phyloP scores from a whole-genome alignment of 2,888 invertebrate genomes.

The Aleiodes alternator region DNA sequence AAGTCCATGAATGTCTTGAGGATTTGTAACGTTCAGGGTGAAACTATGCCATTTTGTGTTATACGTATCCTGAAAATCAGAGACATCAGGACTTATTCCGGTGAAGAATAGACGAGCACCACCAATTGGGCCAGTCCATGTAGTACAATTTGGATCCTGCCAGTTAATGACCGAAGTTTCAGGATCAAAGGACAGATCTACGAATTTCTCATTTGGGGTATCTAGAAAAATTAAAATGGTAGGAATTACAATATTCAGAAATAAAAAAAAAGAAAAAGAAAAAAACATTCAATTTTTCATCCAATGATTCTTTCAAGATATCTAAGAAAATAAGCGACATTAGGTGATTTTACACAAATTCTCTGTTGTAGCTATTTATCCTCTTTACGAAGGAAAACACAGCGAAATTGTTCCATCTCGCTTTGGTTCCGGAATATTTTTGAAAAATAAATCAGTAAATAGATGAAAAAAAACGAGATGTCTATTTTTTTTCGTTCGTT shows the following conservation, averaged over 20 bases:
- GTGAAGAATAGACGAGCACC: conserved; percentile 49
- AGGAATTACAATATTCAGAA: neutral
- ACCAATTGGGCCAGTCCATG: conserved; percentile 56
- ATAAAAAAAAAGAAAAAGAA: neutral
- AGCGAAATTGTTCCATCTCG: too few relatives aligned
- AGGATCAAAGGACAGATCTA: conserved; percentile 44
- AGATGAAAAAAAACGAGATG: too few relatives aligned
- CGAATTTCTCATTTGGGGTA: conserved; percentile 55
- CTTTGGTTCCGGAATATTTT: too few relatives aligned
- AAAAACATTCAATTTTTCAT: too few relatives aligned
- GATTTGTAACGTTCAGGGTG: conserved; percentile 24
- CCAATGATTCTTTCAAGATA: too few relatives aligned
- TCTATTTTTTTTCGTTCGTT: too few relatives aligned
- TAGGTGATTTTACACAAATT: too few relatives aligned
- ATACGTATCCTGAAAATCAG: conserved; percentile 12
- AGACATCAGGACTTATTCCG: conserved; percentile 46
- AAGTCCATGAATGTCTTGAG: conserved; percentile 31
- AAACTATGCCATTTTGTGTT: neutral
- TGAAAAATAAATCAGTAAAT: too few relatives aligned
- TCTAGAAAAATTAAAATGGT: conserved; percentile 48
- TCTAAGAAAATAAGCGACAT: too few relatives aligned
- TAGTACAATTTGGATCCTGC: conserved; percentile 60
- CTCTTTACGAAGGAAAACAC: too few relatives aligned
- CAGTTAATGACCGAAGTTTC: conserved; percentile 50
- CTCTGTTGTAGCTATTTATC: too few relatives aligned